A percentile compares a stretch with the other conserved stretches of the same genome.
These are phyloP conservation scores for Phragmatobia fuliginosa DNA, from an alignment of 2,888 invertebrate genomes.

Conservation along the genomic window DNA sequence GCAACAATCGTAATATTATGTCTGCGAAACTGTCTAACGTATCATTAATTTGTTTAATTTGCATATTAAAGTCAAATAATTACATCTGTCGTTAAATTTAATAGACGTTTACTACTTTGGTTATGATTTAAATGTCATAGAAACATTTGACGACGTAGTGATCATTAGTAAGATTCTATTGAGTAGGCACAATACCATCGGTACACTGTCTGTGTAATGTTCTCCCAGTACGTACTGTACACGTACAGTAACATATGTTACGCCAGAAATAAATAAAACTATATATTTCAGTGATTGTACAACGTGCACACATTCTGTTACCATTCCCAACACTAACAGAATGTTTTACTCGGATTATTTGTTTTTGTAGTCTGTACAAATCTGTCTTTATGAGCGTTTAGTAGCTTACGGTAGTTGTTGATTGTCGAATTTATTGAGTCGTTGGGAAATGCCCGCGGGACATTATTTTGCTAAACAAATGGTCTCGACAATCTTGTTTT, in stretches of 20 bases:
- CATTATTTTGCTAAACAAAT: conserved; percentile 26
- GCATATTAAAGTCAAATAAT: neutral
- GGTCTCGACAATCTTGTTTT: conserved; percentile 14
- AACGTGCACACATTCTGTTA: conserved; percentile 22
- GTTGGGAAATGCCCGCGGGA: conserved; percentile 11
- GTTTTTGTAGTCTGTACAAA: conserved; percentile 24
- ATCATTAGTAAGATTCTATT: neutral
- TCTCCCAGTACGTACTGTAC: conserved; percentile 19
- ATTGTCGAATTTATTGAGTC: conserved; percentile 26
- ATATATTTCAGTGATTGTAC: conserved; percentile 46
- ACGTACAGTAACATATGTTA: conserved; percentile 62
- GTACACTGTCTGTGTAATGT: conserved; percentile 15
- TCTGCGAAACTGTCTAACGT: neutral
- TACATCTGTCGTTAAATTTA: neutral
- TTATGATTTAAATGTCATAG: neutral
- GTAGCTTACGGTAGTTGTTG: conserved; percentile 23
- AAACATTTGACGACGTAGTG: neutral
- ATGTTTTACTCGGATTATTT: conserved; percentile 25
- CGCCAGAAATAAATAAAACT: conserved; percentile 53
- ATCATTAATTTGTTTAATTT: neutral
- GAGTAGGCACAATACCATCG: conserved; percentile 36
- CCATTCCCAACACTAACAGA: conserved; percentile 26
- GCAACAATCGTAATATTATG: neutral
- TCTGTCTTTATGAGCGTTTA: conserved; percentile 33
- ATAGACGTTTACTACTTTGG: neutral